Conservation (phyloP, 2,888 invertebrate species). For the Drosophila maculinotata region DNA sequence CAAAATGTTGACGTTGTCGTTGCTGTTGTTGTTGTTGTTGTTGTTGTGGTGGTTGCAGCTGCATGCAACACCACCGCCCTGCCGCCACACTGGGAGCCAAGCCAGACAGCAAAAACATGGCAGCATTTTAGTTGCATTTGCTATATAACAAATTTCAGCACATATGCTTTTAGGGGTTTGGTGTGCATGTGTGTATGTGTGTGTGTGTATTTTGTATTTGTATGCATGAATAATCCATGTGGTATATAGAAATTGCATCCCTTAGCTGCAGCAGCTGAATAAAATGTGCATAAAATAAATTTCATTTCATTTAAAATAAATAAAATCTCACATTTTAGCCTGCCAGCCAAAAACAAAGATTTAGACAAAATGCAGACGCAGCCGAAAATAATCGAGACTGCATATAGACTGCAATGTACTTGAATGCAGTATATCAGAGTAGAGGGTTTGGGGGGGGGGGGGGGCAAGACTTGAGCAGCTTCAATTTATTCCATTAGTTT, state of each 20-base stretch:
- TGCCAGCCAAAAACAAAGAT: slow-evolving; percentile 52
- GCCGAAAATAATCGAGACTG: slow-evolving; percentile 14
- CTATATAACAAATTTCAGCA: slow-evolving; percentile 59
- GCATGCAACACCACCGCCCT: slow-evolving; percentile 22
- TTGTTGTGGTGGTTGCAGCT: slow-evolving; percentile 6
- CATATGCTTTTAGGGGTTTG: slow-evolving; percentile 1
- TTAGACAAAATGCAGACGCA: slow-evolving; percentile 59
- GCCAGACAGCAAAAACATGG: slow-evolving; percentile 74
- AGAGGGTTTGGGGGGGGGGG: neutral
- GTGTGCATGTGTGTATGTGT: slow-evolving; percentile 9
- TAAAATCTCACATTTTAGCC: slow-evolving; percentile 50
- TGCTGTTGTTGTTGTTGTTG: too few species aligned
- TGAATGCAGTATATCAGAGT: too few species aligned
- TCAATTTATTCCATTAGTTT: slow-evolving; percentile 33
- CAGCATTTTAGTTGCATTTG: slow-evolving; percentile 77
- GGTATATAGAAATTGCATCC: slow-evolving; percentile 65
- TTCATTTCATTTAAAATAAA: slow-evolving; percentile 80
- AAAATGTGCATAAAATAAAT: slow-evolving; percentile 79
- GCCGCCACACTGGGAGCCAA: neutral
- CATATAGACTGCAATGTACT: neutral
- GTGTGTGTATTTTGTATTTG: slow-evolving; percentile 20
- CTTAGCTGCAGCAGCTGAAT: slow-evolving; percentile 51
- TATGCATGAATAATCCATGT: slow-evolving; percentile 64
- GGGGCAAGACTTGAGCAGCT: neutral
- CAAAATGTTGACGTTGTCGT: slow-evolving; percentile 47